Conservation (phyloP, 2,888 invertebrate genomes). For the Heteromurus nitidus region DNA sequence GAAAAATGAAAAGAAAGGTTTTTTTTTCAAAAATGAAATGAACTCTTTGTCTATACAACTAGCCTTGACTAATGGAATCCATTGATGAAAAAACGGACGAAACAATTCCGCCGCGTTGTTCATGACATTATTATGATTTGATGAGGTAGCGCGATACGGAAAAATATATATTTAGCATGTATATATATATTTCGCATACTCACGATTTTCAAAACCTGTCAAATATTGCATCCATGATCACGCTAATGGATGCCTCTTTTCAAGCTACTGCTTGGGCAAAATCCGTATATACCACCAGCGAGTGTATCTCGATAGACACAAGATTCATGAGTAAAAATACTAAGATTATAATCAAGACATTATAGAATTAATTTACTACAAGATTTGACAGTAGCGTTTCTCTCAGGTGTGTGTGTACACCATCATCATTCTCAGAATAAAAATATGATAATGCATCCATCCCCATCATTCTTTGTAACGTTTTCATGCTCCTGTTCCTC, state of each 20-base stretch:
- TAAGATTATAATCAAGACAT: not conserved
- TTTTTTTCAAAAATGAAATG: not conserved
- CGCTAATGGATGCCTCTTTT: too few relatives aligned
- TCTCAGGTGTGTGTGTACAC: too few relatives aligned
- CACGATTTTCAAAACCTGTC: conserved; percentile 1
- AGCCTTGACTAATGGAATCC: not conserved
- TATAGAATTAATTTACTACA: conserved; percentile 9
- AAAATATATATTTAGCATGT: not conserved
- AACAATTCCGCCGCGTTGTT: not conserved
- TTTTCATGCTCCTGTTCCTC: not conserved
- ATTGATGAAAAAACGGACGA: not conserved
- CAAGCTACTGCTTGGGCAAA: too few relatives aligned
- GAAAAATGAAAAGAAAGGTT: not conserved
- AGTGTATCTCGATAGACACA: too few relatives aligned
- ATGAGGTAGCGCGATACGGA: not conserved
- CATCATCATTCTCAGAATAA: not conserved
- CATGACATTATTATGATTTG: not conserved
- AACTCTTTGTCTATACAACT: not conserved
- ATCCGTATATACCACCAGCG: too few relatives aligned
- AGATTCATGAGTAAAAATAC: too few relatives aligned
- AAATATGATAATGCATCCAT: too few relatives aligned
- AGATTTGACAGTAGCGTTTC: not conserved
- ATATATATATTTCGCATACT: not conserved
- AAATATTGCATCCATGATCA: too few relatives aligned
- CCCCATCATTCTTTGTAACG: not conserved